Evolutionary conservation across 2,113 vertebrate species (phyloP).

Genomic region (Ceyx margarethae): DNA sequence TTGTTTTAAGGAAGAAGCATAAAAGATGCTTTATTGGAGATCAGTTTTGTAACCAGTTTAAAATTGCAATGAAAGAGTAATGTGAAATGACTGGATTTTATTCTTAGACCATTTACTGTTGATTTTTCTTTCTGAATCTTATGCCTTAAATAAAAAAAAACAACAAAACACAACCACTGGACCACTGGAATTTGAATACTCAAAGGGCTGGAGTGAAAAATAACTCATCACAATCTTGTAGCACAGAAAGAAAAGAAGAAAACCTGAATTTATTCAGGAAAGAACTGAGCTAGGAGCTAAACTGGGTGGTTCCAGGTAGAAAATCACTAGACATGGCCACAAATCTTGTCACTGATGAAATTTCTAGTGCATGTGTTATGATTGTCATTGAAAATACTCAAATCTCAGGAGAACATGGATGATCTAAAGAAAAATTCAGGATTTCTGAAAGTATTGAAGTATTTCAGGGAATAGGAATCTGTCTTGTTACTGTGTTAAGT

Average conservation of each 20-base stretch:
- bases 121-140: background rate
- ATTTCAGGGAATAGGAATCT: background rate
- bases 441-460: background rate
- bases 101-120: background rate
- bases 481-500: background rate
- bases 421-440: background rate
- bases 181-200: background rate
- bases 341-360: background rate
- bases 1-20: background rate
- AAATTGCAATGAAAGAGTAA: background rate
- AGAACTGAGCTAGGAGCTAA: background rate
- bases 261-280: background rate
- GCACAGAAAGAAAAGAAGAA: background rate
- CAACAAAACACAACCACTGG: too few relatives aligned
- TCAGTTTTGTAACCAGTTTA: background rate
- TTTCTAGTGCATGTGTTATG: rapidly evolving
- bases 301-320: background rate
- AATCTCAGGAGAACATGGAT: background rate
- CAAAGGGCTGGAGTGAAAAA: background rate
- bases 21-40: rapidly evolving
- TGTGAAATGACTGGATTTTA: background rate
- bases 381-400: background rate
- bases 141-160: background rate
- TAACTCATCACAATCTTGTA: background rate
- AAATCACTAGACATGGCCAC: background rate